Evolutionary conservation across 2,888 invertebrate species (phyloP).

Genomic region (Lasioglossum lativentre): DNA sequence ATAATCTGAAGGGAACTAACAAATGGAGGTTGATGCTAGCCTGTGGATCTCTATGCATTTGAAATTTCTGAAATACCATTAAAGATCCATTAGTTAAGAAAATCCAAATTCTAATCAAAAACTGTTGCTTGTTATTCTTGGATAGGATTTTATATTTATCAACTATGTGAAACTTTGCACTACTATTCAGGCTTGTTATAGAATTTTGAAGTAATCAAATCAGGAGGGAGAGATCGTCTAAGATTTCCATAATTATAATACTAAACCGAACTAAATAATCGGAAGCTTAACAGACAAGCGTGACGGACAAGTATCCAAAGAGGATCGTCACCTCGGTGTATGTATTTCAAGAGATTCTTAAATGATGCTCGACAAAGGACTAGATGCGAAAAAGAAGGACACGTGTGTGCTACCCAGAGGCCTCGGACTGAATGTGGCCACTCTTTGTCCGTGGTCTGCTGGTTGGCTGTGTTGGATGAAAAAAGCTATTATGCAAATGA

Average conservation of each 20-base stretch:
- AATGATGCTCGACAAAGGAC: constrained; percentile 45
- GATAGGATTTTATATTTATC: background rate
- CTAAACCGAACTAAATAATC: too few relatives aligned
- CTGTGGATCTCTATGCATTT: background rate
- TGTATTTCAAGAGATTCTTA: constrained; percentile 29
- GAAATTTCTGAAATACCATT: background rate
- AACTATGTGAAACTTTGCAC: background rate
- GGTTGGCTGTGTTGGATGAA: constrained; percentile 73
- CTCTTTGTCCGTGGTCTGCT: constrained; percentile 41
- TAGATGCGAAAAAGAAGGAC: constrained; percentile 37
- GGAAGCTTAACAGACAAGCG: background rate
- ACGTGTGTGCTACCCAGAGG: constrained; percentile 26
- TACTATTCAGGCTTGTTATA: background rate
- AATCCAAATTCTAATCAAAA: background rate
- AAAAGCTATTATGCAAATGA: constrained; percentile 79
- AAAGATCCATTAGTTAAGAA: too few relatives aligned
- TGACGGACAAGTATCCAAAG: constrained; percentile 54
- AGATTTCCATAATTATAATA: too few relatives aligned
- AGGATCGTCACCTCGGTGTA: constrained; percentile 31
- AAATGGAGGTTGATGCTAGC: background rate
- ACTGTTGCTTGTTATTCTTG: background rate
- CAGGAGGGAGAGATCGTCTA: background rate
- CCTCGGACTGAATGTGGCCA: constrained; percentile 67
- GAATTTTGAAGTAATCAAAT: background rate
- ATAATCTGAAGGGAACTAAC: background rate